Conservation (phyloP, 2,797 vertebrate genomes). For the Cryptoprocta ferox region DNA sequence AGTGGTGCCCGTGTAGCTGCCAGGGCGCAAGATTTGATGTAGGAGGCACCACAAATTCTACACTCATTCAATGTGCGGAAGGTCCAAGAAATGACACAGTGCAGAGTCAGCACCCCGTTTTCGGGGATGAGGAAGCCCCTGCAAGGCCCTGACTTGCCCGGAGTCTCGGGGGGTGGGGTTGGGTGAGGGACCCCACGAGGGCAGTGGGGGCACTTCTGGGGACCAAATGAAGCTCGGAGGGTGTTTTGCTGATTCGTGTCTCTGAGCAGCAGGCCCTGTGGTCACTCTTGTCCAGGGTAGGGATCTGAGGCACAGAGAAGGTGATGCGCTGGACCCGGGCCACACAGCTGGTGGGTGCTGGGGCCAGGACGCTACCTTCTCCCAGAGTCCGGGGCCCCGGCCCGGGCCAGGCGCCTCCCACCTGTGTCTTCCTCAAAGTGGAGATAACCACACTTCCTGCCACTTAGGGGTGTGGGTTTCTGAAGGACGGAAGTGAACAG, state of each 20-base stretch:
- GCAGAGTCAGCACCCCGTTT: accelerated
- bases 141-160: neutral
- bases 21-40: too few relatives aligned
- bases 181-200: accelerated
- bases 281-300: neutral
- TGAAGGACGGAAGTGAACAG: neutral
- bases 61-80: accelerated
- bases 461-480: too few relatives aligned
- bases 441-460: too few relatives aligned
- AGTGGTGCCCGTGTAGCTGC: too few relatives aligned
- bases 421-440: neutral
- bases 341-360: neutral
- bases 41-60: accelerated
- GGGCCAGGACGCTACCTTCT: accelerated
- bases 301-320: neutral
- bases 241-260: accelerated
- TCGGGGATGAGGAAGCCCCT: too few relatives aligned
- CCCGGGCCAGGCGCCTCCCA: neutral
- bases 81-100: accelerated
- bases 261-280: neutral
- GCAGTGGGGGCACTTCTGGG: neutral
- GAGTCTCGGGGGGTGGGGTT: neutral
- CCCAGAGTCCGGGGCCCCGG: neutral
- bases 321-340: accelerated
- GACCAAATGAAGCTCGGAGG: neutral